These are phyloP conservation scores for Toxotes jaculatrix DNA, from an alignment of 2,113 vertebrate genomes.

Conservation along the genomic window DNA sequence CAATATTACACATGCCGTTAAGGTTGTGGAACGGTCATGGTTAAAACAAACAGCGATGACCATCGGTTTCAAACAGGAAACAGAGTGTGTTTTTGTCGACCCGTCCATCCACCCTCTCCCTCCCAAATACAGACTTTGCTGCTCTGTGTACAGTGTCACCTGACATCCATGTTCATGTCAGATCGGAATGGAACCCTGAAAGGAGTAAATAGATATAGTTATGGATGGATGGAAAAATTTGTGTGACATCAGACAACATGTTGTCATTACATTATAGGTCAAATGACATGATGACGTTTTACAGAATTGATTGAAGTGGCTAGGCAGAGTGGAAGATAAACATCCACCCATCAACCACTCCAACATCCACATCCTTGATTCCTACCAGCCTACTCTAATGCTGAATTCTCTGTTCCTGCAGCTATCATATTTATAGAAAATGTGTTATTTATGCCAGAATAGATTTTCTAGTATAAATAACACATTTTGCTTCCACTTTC, in stretches of 20 bases:
- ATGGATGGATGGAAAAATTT: too few relatives aligned
- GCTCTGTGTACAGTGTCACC: not conserved
- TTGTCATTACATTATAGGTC: too few relatives aligned
- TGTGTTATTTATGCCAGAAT: not conserved
- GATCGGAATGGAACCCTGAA: not conserved
- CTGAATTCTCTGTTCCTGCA: not conserved
- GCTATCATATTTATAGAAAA: not conserved
- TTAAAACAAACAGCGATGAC: not conserved
- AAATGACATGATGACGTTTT: too few relatives aligned
- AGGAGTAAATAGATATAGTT: not conserved
- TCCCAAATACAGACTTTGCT: not conserved
- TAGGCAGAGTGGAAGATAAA: not conserved
- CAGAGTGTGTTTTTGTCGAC: not conserved
- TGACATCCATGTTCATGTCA: not conserved
- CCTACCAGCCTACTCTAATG: not conserved
- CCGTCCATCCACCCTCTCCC: not conserved
- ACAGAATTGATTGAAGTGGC: not conserved
- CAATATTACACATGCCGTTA: not conserved
- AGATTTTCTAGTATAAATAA: not conserved
- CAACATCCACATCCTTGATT: not conserved
- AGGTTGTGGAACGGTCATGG: not conserved
- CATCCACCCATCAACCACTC: not conserved
- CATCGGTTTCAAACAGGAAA: not conserved
- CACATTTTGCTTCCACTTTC: not conserved
- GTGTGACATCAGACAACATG: too few relatives aligned